Conservation (phyloP, 1,140 invertebrate genomes). For the Aleiodes sp. region DNA sequence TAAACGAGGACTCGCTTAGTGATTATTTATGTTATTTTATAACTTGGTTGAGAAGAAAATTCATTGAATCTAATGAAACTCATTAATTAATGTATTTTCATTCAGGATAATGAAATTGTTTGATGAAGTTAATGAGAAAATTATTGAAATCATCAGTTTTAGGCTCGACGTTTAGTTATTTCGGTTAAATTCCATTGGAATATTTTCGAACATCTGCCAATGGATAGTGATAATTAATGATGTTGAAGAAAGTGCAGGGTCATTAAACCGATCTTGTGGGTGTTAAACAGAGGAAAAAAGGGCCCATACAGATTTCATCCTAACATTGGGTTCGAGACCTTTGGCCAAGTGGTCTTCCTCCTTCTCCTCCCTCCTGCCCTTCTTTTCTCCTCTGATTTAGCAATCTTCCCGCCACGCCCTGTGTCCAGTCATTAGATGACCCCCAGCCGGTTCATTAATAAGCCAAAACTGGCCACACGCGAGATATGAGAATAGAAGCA, state of each 20-base stretch:
- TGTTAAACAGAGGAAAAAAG: conserved; percentile 16
- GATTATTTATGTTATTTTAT: too few relatives aligned
- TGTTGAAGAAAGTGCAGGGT: conserved; percentile 13
- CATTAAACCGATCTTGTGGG: conserved; percentile 26
- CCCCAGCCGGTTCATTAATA: conserved; percentile 58
- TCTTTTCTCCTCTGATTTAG: conserved; percentile 56
- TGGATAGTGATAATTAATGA: conserved; percentile 26
- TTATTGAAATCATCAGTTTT: too few relatives aligned
- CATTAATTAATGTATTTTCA: too few relatives aligned
- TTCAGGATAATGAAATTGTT: too few relatives aligned
- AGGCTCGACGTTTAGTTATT: too few relatives aligned
- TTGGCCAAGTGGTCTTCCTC: neutral
- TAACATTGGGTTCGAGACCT: neutral
- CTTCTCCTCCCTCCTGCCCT: neutral
- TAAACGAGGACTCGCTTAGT: too few relatives aligned
- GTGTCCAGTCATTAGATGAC: conserved; percentile 61
- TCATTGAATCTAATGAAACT: too few relatives aligned
- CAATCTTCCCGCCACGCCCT: conserved; percentile 64
- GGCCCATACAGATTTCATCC: conserved; percentile 4
- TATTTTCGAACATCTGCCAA: conserved; percentile 2
- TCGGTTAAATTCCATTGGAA: neutral
- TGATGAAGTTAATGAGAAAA: too few relatives aligned
- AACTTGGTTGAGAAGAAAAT: too few relatives aligned
- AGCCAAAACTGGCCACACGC: conserved; percentile 59
- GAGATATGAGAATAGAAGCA: conserved; percentile 29